Percentiles rank a stretch among this genome's conserved stretches.
These are phyloP conservation scores for Tipula vernalis DNA, from an alignment of 2,888 invertebrate species.

Conservation along the genomic window DNA sequence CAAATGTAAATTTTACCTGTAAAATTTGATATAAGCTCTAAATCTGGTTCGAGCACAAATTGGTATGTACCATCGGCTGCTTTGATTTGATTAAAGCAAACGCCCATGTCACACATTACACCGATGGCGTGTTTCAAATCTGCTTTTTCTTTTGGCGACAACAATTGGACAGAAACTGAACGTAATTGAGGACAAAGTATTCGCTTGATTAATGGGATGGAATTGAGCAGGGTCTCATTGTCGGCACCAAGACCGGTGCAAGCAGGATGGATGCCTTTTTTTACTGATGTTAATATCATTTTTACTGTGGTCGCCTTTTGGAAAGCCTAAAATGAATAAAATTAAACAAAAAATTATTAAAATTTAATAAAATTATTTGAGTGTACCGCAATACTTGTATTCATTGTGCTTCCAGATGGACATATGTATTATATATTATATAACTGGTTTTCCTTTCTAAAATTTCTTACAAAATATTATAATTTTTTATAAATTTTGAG, in stretches of 20 bases:
- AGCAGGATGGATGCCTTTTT: conserved; percentile 45
- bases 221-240: conserved; percentile 47
- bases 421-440: too few relatives aligned
- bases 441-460: too few relatives aligned
- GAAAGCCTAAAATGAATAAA: conserved; percentile 37
- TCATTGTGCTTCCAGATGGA: too few relatives aligned
- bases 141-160: conserved; percentile 34
- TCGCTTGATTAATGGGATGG: conserved; percentile 55
- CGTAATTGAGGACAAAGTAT: conserved; percentile 62
- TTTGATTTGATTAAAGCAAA: conserved; percentile 72
- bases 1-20: conserved; percentile 23
- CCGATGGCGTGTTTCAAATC: conserved; percentile 58
- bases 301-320: conserved; percentile 38
- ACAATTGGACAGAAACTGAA: conserved; percentile 43
- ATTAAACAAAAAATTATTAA: too few relatives aligned
- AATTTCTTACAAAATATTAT: too few relatives aligned
- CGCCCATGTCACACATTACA: conserved; percentile 79
- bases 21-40: conserved; percentile 44
- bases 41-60: conserved; percentile 59
- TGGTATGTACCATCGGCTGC: conserved; percentile 64
- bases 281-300: conserved; percentile 45
- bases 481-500: too few relatives aligned
- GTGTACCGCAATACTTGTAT: too few relatives aligned
- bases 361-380: too few relatives aligned
- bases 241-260: conserved; percentile 31